Evolutionary conservation across 2,888 invertebrate species (phyloP), one percentile per base, ranked within the genome.

Genomic region (Operophtera brumata): DNA sequence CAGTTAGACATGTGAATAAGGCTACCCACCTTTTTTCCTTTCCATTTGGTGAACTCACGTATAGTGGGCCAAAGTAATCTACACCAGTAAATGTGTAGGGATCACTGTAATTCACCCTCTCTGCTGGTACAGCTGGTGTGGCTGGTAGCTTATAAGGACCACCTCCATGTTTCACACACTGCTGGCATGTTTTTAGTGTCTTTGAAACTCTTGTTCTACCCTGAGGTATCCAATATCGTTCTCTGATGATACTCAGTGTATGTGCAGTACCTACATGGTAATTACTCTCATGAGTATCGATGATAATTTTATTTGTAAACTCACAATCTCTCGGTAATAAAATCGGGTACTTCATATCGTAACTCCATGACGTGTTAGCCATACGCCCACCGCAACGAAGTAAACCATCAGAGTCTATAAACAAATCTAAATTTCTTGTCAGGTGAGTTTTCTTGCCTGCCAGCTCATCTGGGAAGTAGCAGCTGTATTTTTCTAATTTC

Each of bases 1-100:
- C n/a, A n/a, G n/a, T n/a, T n/a, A n/a, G n/a, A n/a, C n/a, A n/a
- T n/a, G n/a, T n/a, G n/a, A n/a, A n/a, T n/a, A n/a, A n/a, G n/a
- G n/a, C n/a, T n/a, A n/a, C n/a, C n/a, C n/a, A n/a, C n/a, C n/a
- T n/a, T n/a, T n/a, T n/a, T n/a, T n/a, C n/a, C n/a, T n/a, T n/a
- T n/a, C n/a, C n/a, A n/a, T n/a, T n/a, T n/a, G n/a, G n/a, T n/a
- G n/a, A n/a, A n/a, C n/a, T n/a, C n/a, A n/a, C n/a, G n/a, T 11
- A 11, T 60, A 37, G 10, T 6, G 39, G 47, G 8, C 34, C 40
- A n/a, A 46, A 10, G n/a, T 46, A 46, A 8, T 46, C 46, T 7
- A 46, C 4, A 2, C 46, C 46, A 2, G 7, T 8, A 8, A 7
- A 40, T 6, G 47, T 20, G 14, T 12, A 47, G 1, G 39, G 14